Conservation (phyloP, 2,888 invertebrate species). For the Caenorhabditis panamensis region DNA sequence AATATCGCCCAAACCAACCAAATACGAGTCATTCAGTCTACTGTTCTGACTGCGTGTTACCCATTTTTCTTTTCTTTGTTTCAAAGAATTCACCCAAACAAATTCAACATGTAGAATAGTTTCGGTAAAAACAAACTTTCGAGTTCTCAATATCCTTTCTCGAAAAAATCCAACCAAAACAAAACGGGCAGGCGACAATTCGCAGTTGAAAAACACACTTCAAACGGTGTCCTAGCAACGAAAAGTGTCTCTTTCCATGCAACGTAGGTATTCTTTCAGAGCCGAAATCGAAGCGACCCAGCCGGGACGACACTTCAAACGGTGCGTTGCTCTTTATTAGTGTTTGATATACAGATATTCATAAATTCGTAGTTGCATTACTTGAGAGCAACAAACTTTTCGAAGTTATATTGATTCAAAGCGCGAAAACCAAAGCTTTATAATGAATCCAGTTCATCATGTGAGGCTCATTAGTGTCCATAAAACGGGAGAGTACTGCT, state of each 20-base stretch:
- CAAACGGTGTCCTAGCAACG: conserved; percentile 30
- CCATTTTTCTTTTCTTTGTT: background rate
- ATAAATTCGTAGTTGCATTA: no score
- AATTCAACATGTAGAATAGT: no score
- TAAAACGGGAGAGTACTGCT: no score
- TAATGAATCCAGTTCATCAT: no score
- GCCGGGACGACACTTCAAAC: conserved; percentile 53
- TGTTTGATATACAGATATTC: no score
- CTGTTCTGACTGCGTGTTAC: no score
- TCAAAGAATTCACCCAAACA: no score
- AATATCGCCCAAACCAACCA: background rate
- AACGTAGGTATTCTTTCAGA: conserved; percentile 37
- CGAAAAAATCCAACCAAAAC: conserved; percentile 12
- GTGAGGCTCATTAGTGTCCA: no score
- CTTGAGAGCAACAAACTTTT: no score
- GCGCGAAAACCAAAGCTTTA: no score
- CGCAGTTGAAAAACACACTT: conserved; percentile 16
- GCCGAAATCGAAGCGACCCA: conserved; percentile 54
- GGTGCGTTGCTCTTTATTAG: conserved; percentile 5
- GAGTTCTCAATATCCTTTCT: background rate
- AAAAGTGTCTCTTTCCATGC: conserved; percentile 9
- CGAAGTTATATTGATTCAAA: background rate
- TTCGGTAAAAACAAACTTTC: background rate
- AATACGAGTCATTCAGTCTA: background rate
- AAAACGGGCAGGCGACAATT: background rate